Base-by-base conservation (phyloP, 2,888 invertebrate species). In the Drosophila tanythrix region DNA sequence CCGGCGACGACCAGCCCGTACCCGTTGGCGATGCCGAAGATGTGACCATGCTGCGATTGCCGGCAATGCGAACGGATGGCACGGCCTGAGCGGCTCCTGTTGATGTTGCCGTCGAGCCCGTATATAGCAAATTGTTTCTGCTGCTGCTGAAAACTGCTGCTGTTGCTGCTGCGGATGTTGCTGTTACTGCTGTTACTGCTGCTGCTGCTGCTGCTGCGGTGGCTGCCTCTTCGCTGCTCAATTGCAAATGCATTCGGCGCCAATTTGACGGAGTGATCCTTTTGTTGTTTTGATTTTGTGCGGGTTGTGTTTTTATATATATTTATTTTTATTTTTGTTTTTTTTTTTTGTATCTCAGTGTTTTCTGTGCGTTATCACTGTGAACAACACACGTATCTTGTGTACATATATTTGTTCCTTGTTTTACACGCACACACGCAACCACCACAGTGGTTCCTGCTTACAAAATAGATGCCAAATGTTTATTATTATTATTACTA, bases 241-340 rank as follows among this genome's bases (percentile, higher is more conserved):
- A 90, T 91, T 68, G 74, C 40, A 74, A 75, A 64, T 93, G 93
- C 93, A 93, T 93, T 91, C 92, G 93, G 93, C 79, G 92, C 92
- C 92, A 93, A 93, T 91, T 92, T 93, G 92, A 81, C 88, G 88
- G 81, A 40, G 36, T 31, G 13, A 46, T 31, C 31, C 6, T 21
- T 31, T 38, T 27, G 8, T 58, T 66, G 21, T 21, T 43, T 46
- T 27, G 18, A 58, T 66, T 70, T 70, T 75, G 57, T 79, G 76
- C 74, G 67, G 76, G 66, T 59, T 48, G 51, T n/a, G 1, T 25
- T 29, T 38, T 3, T 27, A 15, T 18, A 3, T 8, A 25, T 43
- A 13, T 21, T 8, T 46, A 2, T 48, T 55, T 25, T 36, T 35
- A 18, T 46, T 25, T 8, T 21, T 40, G 35, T 5, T 40, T 8